Percentiles rank a stretch among this genome's conserved stretches.
These are phyloP conservation scores for Lingula anatina DNA, from an alignment of 2,888 invertebrate genomes.

Conservation along the genomic window DNA sequence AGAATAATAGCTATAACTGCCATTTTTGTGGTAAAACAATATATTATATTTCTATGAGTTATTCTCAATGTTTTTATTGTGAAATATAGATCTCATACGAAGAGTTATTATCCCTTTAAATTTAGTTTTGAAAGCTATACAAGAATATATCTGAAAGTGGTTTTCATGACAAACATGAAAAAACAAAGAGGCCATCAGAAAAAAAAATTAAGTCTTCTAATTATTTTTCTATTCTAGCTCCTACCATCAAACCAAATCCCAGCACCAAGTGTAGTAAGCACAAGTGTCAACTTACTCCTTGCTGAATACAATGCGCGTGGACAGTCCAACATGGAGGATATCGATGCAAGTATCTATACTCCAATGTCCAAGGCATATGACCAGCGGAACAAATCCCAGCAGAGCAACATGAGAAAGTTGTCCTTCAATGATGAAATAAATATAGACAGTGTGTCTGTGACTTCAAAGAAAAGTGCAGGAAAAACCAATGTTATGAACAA, in stretches of 20 bases:
- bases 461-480: neutral
- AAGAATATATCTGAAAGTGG: too few species aligned
- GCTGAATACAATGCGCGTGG: constrained; percentile 8
- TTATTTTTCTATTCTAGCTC: constrained; percentile 22
- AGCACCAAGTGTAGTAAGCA: constrained; percentile 30
- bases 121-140: too few species aligned
- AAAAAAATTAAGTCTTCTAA: too few species aligned
- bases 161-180: too few species aligned
- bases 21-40: too few species aligned
- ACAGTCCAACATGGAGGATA: neutral
- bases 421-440: neutral
- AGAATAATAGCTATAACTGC: too few species aligned
- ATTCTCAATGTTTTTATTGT: too few species aligned
- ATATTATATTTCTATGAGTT: too few species aligned
- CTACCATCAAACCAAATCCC: constrained; percentile 39
- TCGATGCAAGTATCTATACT: neutral
- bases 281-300: constrained; percentile 24
- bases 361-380: neutral
- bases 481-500: too few species aligned
- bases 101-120: too few species aligned
- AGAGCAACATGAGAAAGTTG: neutral
- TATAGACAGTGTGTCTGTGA: neutral
- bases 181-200: too few species aligned
- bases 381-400: neutral
- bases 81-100: too few species aligned